These are phyloP conservation scores for Drosophila takahashii DNA, from an alignment of 1,140 invertebrate genomes.

Conservation along the genomic window DNA sequence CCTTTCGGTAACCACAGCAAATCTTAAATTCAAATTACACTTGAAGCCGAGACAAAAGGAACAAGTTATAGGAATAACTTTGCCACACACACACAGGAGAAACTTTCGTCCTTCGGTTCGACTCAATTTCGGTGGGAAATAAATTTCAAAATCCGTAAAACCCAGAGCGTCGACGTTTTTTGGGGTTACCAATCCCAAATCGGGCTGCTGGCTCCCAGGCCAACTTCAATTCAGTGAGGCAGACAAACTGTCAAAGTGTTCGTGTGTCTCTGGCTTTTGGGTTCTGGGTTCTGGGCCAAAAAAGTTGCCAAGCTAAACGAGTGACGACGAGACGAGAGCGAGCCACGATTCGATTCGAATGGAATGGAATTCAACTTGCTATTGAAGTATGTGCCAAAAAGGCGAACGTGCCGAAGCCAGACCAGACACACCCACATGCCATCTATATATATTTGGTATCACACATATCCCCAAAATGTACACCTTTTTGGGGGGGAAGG, in stretches of 20 bases:
- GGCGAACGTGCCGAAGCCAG: slow-evolving; percentile 59
- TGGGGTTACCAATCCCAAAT: slow-evolving; percentile 30
- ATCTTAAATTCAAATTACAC: slow-evolving; percentile 83
- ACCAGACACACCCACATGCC: slow-evolving; percentile 22
- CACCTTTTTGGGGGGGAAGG: slow-evolving; percentile 20
- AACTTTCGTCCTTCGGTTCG: slow-evolving; percentile 62
- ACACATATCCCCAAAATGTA: slow-evolving; percentile 21
- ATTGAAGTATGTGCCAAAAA: slow-evolving; percentile 83
- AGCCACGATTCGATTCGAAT: slow-evolving; percentile 53
- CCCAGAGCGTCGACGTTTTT: slow-evolving; percentile 71
- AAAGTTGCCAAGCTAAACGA: slow-evolving; percentile 77
- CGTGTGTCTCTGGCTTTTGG: slow-evolving; percentile 1
- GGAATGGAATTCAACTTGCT: slow-evolving; percentile 77
- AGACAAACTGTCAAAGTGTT: slow-evolving; percentile 79
- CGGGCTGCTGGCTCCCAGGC: not conserved
- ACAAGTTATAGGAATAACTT: slow-evolving; percentile 76
- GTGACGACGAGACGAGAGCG: slow-evolving; percentile 65
- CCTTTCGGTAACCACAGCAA: slow-evolving; percentile 72
- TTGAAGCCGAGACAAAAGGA: slow-evolving; percentile 72
- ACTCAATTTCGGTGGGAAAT: slow-evolving; percentile 73
- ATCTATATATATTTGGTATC: slow-evolving; percentile 9
- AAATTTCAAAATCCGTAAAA: slow-evolving; percentile 80
- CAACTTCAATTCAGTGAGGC: slow-evolving; percentile 40
- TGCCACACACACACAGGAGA: slow-evolving; percentile 32
- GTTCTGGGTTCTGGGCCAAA: slow-evolving; percentile 50